Percentiles rank a stretch among this genome's conserved stretches.
phyloP scores from a whole-genome alignment of 1,140 invertebrate genomes.

The Drosophila dunni region DNA sequence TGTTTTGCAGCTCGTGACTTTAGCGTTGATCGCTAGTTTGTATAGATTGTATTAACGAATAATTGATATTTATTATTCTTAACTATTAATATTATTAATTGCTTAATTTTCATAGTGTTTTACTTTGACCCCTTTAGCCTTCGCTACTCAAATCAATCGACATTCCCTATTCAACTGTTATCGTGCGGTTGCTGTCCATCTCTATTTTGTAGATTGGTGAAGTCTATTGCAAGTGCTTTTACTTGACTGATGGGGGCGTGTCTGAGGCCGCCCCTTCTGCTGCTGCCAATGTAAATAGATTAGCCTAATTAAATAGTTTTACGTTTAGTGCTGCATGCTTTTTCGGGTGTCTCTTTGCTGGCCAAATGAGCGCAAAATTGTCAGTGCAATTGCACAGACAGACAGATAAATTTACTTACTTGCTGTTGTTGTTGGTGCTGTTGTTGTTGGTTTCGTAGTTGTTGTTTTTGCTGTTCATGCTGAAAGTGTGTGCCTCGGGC shows the following conservation, averaged over 20 bases:
- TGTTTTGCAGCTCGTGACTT: too few species aligned
- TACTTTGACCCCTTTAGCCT: neutral
- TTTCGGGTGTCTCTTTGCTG: conserved; percentile 11
- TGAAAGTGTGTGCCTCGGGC: conserved; percentile 25
- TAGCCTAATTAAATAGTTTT: conserved; percentile 70
- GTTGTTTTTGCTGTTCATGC: neutral
- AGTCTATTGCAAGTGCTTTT: conserved; percentile 5
- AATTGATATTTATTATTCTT: too few species aligned
- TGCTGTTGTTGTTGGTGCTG: neutral
- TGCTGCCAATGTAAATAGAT: conserved; percentile 57
- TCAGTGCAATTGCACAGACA: conserved; percentile 35
- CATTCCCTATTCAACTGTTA: too few species aligned
- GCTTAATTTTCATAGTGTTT: too few species aligned
- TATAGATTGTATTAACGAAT: too few species aligned
- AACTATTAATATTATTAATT: too few species aligned
- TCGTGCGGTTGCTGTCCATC: neutral
- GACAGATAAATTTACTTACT: neutral
- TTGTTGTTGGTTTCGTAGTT: neutral
- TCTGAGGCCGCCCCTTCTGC: neutral
- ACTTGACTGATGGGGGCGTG: conserved; percentile 9
- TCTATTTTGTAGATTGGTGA: neutral
- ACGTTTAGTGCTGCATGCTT: conserved; percentile 39
- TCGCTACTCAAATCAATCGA: too few species aligned
- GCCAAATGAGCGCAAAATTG: conserved; percentile 47
- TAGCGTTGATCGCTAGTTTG: too few species aligned